A percentile compares a stretch with the other conserved stretches of the same genome.
Evolutionary conservation across 2,797 vertebrate species (phyloP).

Genomic region (Hypotaenidia okinawae): DNA sequence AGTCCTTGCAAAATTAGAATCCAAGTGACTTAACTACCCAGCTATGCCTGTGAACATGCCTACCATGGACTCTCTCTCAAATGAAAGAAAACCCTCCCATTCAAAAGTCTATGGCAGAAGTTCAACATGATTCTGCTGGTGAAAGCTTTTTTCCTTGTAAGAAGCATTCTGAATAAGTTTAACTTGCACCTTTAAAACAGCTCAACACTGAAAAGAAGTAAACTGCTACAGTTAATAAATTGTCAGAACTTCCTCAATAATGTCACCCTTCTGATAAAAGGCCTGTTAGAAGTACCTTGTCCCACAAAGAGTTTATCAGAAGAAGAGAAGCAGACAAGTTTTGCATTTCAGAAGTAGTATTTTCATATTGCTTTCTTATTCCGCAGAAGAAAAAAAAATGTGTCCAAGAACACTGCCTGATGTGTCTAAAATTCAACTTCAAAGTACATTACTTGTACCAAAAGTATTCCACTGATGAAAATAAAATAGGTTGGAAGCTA

Average conservation of each 20-base stretch:
- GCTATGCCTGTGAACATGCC: constrained; percentile 12
- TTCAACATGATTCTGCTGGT: neutral
- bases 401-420: neutral
- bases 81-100: neutral
- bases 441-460: neutral
- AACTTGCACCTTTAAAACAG: neutral
- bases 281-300: neutral
- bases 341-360: neutral
- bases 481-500: neutral
- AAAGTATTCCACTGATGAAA: neutral
- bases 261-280: neutral
- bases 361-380: neutral
- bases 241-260: neutral
- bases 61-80: neutral
- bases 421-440: neutral
- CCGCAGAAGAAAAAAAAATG: neutral
- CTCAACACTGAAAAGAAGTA: neutral
- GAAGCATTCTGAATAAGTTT: neutral
- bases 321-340: neutral
- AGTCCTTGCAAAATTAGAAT: constrained; percentile 39
- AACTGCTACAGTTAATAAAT: neutral
- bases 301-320: neutral
- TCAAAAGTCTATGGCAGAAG: neutral
- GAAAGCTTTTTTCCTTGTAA: neutral
- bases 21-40: constrained; percentile 39